Percentiles rank a stretch among this genome's conserved stretches.
phyloP scores from a whole-genome alignment of 30 jellyfish, hydroid and myxozoan species.

The Pelagia noctiluca region DNA sequence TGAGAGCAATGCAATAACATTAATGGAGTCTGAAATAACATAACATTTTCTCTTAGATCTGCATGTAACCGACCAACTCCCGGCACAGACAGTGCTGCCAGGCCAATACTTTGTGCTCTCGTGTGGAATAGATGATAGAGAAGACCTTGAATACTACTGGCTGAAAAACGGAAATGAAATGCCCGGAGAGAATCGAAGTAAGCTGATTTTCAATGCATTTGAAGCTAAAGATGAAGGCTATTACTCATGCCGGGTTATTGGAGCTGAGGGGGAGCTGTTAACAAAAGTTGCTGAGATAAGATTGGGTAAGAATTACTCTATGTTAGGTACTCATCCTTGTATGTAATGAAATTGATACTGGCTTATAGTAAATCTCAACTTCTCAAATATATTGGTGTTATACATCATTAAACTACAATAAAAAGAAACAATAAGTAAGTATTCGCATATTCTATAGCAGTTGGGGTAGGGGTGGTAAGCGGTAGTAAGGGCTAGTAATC shows the following conservation, averaged over 20 bases:
- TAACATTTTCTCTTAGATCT: neutral
- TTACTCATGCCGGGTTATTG: constrained; percentile 79
- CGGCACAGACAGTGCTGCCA: constrained; percentile 39
- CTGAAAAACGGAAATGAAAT: constrained; percentile 77
- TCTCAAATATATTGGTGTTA: too few relatives aligned
- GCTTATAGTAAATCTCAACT: too few relatives aligned
- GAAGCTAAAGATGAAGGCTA: constrained; percentile 80
- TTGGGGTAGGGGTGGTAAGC: too few relatives aligned
- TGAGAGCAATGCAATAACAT: too few relatives aligned
- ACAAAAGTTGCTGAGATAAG: constrained; percentile 58
- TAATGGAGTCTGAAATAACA: too few relatives aligned
- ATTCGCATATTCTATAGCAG: too few relatives aligned
- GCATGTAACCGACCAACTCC: constrained; percentile 33
- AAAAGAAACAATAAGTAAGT: too few relatives aligned
- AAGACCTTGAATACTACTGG: constrained; percentile 75
- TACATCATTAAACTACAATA: too few relatives aligned
- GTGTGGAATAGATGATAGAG: constrained; percentile 56
- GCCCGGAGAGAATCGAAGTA: constrained; percentile 62
- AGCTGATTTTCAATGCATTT: constrained; percentile 67
- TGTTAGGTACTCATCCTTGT: too few relatives aligned
- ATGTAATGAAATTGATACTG: too few relatives aligned
- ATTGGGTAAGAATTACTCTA: constrained; percentile 52
- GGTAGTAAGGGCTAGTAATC: too few relatives aligned
- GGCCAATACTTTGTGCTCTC: constrained; percentile 75
- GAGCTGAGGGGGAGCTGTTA: constrained; percentile 60